Evolutionary conservation across 2,113 vertebrate genomes (phyloP).

Genomic region (Dascyllus trimaculatus): DNA sequence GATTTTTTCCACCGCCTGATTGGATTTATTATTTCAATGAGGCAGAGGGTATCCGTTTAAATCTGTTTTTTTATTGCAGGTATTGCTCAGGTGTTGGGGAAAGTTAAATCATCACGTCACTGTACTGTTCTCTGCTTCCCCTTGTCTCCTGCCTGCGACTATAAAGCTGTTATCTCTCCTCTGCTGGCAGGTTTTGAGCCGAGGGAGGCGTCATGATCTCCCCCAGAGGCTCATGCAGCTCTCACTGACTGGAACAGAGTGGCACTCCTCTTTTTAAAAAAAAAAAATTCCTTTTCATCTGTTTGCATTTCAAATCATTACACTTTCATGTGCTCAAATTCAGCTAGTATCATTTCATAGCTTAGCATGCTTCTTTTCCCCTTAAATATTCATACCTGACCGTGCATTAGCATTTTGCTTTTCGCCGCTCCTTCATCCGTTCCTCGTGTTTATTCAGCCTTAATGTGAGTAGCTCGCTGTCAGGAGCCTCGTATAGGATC

Average conservation of each 20-base stretch:
- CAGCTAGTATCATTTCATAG: slow-evolving; percentile 22
- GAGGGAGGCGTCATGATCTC: slow-evolving; percentile 56
- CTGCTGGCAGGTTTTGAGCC: slow-evolving; percentile 48
- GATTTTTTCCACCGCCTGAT: neutral
- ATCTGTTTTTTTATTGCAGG: neutral
- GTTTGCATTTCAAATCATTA: slow-evolving; percentile 26
- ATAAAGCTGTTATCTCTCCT: slow-evolving; percentile 52
- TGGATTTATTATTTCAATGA: neutral
- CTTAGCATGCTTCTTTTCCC: slow-evolving; percentile 7
- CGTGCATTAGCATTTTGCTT: slow-evolving; percentile 22
- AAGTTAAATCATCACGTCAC: slow-evolving; percentile 36
- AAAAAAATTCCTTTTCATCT: slow-evolving; percentile 22
- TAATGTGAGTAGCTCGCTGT: slow-evolving; percentile 7
- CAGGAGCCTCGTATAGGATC: neutral
- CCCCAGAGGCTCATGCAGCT: slow-evolving; percentile 38
- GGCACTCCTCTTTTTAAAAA: neutral
- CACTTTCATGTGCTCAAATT: slow-evolving; percentile 37
- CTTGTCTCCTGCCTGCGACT: slow-evolving; percentile 25
- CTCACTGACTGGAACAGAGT: slow-evolving; percentile 32
- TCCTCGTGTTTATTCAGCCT: slow-evolving; percentile 30
- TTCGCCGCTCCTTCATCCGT: slow-evolving; percentile 4
- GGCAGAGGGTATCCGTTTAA: neutral
- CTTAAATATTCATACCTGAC: slow-evolving; percentile 49
- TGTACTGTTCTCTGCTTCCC: slow-evolving; percentile 10
- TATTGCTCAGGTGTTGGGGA: slow-evolving; percentile 31